Conservation (phyloP, 2,113 vertebrate genomes). For the Hippolais icterina region DNA sequence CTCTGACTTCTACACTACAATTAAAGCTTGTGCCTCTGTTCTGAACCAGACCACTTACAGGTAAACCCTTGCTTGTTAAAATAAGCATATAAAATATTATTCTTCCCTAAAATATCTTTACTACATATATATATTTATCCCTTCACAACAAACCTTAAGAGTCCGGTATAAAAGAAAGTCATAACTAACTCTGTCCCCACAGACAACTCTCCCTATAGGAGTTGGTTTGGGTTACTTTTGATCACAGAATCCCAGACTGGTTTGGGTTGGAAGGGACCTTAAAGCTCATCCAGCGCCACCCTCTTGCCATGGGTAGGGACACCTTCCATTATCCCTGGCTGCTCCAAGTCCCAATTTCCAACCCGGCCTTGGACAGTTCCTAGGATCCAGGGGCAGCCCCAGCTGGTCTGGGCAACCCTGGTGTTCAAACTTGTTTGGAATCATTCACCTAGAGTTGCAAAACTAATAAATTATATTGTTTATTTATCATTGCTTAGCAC, state of each 20-base stretch:
- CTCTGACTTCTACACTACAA: not conserved
- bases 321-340: fast-evolving
- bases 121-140: fast-evolving
- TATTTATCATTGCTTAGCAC: not conserved
- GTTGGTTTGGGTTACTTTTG: not conserved
- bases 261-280: not conserved
- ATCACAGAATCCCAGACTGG: not conserved
- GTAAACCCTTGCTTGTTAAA: not conserved
- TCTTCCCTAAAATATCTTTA: not conserved
- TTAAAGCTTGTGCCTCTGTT: not conserved
- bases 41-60: fast-evolving
- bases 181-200: not conserved
- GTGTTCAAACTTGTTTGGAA: not conserved
- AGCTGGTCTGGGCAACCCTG: not conserved
- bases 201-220: not conserved
- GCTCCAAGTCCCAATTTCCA: not conserved
- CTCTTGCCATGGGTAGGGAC: not conserved
- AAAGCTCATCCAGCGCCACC: not conserved
- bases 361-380: not conserved
- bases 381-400: not conserved
- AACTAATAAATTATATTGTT: not conserved
- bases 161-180: not conserved
- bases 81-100: not conserved
- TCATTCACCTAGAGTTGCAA: not conserved
- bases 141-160: not conserved